phyloP scores from a whole-genome alignment of 2,888 invertebrate genomes.

The Platerodrilus igneus region DNA sequence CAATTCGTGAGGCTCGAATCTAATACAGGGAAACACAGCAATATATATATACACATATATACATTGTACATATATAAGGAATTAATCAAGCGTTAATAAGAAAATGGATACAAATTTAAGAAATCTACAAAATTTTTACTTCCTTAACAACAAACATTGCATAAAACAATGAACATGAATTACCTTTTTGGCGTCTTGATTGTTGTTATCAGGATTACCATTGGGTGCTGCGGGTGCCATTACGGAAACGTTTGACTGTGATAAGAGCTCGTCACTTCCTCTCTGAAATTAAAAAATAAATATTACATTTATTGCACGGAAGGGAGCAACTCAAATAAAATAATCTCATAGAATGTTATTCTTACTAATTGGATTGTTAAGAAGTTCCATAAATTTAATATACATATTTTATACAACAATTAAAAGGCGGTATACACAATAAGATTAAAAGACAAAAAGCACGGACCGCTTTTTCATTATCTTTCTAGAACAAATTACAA shows the following conservation, averaged over 20 bases:
- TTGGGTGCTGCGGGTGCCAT: constrained; percentile 85
- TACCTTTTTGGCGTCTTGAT: constrained; percentile 93
- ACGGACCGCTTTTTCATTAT: constrained; percentile 16
- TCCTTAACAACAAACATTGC: no score
- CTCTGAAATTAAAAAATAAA: constrained; percentile 63
- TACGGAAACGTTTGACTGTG: constrained; percentile 89
- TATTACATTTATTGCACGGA: constrained; percentile 6
- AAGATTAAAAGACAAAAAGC: constrained; percentile 12
- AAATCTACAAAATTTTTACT: no score
- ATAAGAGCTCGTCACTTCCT: constrained; percentile 96
- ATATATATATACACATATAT: no score
- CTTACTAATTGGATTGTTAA: neutral
- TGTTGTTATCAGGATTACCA: constrained; percentile 81
- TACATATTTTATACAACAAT: constrained; percentile 13
- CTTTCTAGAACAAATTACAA: constrained; percentile 13
- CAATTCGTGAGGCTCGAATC: no score
- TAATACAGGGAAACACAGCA: no score
- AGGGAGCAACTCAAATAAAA: no score
- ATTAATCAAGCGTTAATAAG: no score
- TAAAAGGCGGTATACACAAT: constrained; percentile 9
- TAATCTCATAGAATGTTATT: neutral
- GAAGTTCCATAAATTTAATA: constrained; percentile 4
- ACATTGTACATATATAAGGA: no score
- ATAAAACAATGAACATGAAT: no score
- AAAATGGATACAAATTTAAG: no score